A percentile compares a stretch with the other conserved stretches of the same genome.
phyloP scores from a whole-genome alignment of 2,797 vertebrate species.

The Melanotaenia nigrans region DNA sequence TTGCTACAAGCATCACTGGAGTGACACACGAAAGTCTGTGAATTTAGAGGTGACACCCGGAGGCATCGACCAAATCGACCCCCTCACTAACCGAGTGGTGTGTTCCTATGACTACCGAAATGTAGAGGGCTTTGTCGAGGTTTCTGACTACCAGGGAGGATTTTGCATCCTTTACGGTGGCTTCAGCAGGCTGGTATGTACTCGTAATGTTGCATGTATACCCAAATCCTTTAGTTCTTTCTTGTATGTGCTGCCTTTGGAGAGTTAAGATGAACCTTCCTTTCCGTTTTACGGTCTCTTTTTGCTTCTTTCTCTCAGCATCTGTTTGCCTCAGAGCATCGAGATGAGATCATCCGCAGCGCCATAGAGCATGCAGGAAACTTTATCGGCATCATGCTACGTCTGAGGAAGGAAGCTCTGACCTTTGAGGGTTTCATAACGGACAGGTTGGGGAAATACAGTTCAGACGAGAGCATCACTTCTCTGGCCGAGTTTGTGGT shows the following conservation, averaged over 20 bases:
- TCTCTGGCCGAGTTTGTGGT: constrained; percentile 98
- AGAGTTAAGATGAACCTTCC: neutral
- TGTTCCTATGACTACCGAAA: constrained; percentile 98
- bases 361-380: constrained; percentile 97
- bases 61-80: constrained; percentile 97
- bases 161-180: constrained; percentile 97
- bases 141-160: constrained; percentile 95
- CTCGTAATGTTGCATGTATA: neutral
- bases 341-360: constrained; percentile 96
- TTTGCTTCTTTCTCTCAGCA: constrained; percentile 80
- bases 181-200: constrained; percentile 94
- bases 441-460: constrained; percentile 95
- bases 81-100: constrained; percentile 91
- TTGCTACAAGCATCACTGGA: constrained; percentile 99
- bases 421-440: constrained; percentile 90
- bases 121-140: constrained; percentile 95
- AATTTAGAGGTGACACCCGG: constrained; percentile 96
- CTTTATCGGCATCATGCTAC: constrained; percentile 93
- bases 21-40: constrained; percentile 88
- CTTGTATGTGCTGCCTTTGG: neutral
- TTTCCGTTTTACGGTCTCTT: neutral
- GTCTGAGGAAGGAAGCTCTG: constrained; percentile 91
- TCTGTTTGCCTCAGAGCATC: constrained; percentile 95
- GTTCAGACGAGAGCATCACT: constrained; percentile 95
- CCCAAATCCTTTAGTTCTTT: neutral